phyloP scores from a whole-genome alignment of 2,797 vertebrate species.

The Lacerta agilis region DNA sequence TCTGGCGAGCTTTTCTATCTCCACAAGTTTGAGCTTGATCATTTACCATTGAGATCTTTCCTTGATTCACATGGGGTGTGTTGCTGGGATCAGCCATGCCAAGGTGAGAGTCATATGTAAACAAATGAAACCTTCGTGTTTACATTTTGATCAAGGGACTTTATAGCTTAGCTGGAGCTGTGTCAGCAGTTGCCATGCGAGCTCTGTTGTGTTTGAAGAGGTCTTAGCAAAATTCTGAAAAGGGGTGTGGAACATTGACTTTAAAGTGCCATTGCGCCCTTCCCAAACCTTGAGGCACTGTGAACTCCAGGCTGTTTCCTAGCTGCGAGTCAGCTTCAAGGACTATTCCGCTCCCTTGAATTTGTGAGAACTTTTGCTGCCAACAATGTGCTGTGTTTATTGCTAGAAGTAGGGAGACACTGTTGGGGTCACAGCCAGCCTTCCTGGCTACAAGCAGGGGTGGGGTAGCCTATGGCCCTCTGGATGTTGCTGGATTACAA shows the following conservation, averaged over 20 bases:
- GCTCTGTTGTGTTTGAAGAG: slow-evolving; percentile 8
- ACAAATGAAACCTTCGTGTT: slow-evolving; percentile 7
- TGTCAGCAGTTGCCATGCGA: slow-evolving; percentile 18
- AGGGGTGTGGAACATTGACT: neutral
- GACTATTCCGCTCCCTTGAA: neutral
- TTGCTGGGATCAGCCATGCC: neutral
- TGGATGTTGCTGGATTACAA: too few relatives aligned
- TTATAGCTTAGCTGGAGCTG: slow-evolving; percentile 1
- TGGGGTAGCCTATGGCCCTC: neutral
- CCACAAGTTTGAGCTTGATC: slow-evolving; percentile 15
- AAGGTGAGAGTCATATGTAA: neutral
- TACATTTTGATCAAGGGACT: slow-evolving; percentile 24
- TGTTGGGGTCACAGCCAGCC: neutral
- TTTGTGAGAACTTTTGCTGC: slow-evolving; percentile 16
- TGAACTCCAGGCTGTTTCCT: neutral
- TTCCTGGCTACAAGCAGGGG: neutral
- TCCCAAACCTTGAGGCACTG: neutral
- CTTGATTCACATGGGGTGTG: neutral
- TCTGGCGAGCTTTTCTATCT: neutral
- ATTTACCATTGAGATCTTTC: slow-evolving; percentile 8
- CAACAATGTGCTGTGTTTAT: neutral
- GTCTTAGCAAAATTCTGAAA: slow-evolving; percentile 2
- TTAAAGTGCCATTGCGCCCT: neutral
- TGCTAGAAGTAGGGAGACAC: neutral
- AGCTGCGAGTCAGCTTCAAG: neutral